phyloP scores from a whole-genome alignment of 2,113 vertebrate genomes.

The Boleophthalmus pectinirostris region DNA sequence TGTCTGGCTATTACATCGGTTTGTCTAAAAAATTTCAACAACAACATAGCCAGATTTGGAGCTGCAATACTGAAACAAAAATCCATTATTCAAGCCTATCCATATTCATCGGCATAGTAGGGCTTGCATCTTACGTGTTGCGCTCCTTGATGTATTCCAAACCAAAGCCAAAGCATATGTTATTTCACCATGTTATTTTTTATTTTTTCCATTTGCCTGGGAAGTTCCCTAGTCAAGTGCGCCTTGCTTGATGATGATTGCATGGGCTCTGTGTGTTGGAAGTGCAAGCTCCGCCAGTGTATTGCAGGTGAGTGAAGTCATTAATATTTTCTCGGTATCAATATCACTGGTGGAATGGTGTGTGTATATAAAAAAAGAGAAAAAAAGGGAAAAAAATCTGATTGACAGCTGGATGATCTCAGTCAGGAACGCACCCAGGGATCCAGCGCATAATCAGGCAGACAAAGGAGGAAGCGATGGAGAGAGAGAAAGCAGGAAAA shows the following conservation, averaged over 20 bases:
- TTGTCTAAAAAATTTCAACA: not conserved
- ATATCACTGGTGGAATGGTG: constrained; percentile 67
- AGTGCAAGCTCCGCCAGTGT: constrained; percentile 68
- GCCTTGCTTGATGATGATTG: constrained; percentile 66
- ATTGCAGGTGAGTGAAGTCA: constrained; percentile 77
- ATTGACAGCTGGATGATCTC: constrained; percentile 83
- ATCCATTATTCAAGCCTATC: constrained; percentile 48
- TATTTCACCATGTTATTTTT: constrained; percentile 52
- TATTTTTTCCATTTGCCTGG: constrained; percentile 23
- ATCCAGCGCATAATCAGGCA: constrained; percentile 82
- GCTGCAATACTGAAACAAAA: constrained; percentile 39
- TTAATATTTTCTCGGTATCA: constrained; percentile 79
- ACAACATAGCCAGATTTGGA: not conserved
- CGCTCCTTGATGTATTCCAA: constrained; percentile 38
- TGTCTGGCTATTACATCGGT: not conserved
- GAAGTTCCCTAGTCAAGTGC: constrained; percentile 54
- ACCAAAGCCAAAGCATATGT: constrained; percentile 42
- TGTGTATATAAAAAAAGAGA: constrained; percentile 24
- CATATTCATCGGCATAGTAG: constrained; percentile 8
- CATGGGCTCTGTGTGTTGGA: constrained; percentile 65
- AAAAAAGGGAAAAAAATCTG: constrained; percentile 37
- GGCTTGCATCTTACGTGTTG: not conserved
- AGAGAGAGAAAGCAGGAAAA: constrained; percentile 48
- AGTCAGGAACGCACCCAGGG: constrained; percentile 79
- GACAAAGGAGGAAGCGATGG: constrained; percentile 80